Percentiles rank a stretch among this genome's conserved stretches.
Conservation (phyloP, 2,888 invertebrate genomes). For the Adineta ricciae region DNA sequence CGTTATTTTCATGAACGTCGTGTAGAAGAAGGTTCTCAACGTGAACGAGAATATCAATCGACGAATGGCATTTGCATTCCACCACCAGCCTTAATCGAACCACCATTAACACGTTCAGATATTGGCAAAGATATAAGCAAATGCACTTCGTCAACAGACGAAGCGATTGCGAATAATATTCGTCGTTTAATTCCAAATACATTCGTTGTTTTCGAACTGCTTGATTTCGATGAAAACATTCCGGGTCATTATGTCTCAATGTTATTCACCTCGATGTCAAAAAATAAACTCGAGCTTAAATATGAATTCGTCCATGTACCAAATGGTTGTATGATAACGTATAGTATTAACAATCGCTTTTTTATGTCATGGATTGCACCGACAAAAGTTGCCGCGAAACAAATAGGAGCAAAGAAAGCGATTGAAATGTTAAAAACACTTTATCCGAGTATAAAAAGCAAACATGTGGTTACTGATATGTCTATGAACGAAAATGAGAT, state of each 20-base stretch:
- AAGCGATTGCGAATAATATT: background rate
- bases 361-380: background rate
- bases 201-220: constrained; percentile 8
- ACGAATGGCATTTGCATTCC: background rate
- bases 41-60: background rate
- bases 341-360: background rate
- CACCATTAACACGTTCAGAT: background rate
- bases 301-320: constrained; percentile 18
- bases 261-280: constrained; percentile 10
- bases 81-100: background rate
- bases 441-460: constrained; percentile 13
- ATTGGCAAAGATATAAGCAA: background rate
- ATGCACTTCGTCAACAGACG: background rate
- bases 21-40: background rate
- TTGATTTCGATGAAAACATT: background rate
- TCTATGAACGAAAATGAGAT: background rate
- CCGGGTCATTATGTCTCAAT: background rate
- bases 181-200: constrained; percentile 13
- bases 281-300: constrained; percentile 7
- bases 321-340: background rate
- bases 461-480: background rate
- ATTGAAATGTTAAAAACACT: constrained; percentile 8
- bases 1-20: constrained; percentile 22
- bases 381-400: background rate
- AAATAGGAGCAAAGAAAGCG: background rate